A percentile compares a stretch with the other conserved stretches of the same genome.
phyloP scores from a whole-genome alignment of 2,888 invertebrate species.

The Hemaris fuciformis region DNA sequence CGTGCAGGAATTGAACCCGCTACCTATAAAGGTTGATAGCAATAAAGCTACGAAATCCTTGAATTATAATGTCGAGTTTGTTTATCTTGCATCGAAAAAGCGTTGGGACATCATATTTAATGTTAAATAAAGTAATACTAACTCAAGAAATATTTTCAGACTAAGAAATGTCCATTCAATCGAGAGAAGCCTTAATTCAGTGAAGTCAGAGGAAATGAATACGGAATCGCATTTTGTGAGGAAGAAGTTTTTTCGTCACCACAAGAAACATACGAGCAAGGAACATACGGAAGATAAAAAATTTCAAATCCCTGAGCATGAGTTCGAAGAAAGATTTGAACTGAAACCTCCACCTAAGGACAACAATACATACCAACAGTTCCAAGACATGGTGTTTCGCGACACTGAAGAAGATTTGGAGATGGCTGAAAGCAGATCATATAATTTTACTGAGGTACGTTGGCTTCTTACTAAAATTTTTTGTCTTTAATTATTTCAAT shows the following conservation, averaged over 20 bases:
- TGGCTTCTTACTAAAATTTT: neutral
- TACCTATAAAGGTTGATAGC: too few relatives aligned
- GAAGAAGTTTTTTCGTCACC: constrained; percentile 72
- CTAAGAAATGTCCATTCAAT: constrained; percentile 65
- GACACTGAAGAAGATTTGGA: constrained; percentile 68
- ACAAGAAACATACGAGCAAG: constrained; percentile 52
- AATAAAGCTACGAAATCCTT: too few relatives aligned
- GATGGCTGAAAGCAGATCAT: constrained; percentile 55
- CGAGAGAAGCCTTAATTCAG: constrained; percentile 52
- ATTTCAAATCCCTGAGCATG: constrained; percentile 79
- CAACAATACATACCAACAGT: constrained; percentile 38
- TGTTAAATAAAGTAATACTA: neutral
- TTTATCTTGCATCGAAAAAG: too few relatives aligned
- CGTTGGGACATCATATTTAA: too few relatives aligned
- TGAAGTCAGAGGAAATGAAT: constrained; percentile 42
- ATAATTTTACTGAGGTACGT: constrained; percentile 55
- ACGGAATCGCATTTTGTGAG: constrained; percentile 40
- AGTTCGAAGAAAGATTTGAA: constrained; percentile 83
- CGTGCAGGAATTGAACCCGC: too few relatives aligned
- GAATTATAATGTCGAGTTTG: too few relatives aligned
- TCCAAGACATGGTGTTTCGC: constrained; percentile 70
- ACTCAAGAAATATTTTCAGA: constrained; percentile 39
- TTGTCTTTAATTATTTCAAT: too few relatives aligned
- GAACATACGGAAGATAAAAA: constrained; percentile 47
- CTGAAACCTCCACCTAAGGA: constrained; percentile 71